Percentiles rank a stretch among this genome's conserved stretches.
These are phyloP conservation scores for Melikaiella ostensackeni DNA, from an alignment of 2,888 invertebrate species.

Conservation along the genomic window DNA sequence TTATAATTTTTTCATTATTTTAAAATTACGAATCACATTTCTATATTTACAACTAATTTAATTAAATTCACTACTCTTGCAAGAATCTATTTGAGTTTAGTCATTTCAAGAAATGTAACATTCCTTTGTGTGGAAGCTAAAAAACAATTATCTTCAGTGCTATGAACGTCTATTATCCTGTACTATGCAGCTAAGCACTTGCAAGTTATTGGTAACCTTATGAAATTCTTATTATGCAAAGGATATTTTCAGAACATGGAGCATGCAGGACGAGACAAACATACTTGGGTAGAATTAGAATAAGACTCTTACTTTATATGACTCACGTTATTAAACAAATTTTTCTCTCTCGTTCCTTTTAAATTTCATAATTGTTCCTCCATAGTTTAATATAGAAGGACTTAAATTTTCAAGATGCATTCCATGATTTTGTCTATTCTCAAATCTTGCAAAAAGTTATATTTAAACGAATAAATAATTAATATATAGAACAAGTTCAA, in stretches of 20 bases:
- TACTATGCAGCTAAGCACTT: no score
- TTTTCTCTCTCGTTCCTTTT: neutral
- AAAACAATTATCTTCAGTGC: neutral
- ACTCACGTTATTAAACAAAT: neutral
- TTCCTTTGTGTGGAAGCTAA: no score
- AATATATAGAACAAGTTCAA: no score
- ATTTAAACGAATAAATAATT: no score
- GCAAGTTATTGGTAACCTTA: neutral
- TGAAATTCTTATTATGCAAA: conserved; percentile 4
- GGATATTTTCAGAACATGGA: neutral
- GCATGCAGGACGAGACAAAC: neutral
- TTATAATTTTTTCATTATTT: no score
- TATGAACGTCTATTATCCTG: neutral
- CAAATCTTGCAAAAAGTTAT: no score
- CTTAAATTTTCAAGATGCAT: neutral
- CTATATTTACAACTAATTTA: no score
- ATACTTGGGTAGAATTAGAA: neutral
- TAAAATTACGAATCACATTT: no score
- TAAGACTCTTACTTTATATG: neutral
- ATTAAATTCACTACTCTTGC: no score
- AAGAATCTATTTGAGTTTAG: no score
- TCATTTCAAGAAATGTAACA: no score
- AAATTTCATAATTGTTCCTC: neutral
- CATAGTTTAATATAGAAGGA: neutral
- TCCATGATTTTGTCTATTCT: neutral